Conservation (phyloP, 2,797 vertebrate genomes). For the Epinephelus awoara region DNA sequence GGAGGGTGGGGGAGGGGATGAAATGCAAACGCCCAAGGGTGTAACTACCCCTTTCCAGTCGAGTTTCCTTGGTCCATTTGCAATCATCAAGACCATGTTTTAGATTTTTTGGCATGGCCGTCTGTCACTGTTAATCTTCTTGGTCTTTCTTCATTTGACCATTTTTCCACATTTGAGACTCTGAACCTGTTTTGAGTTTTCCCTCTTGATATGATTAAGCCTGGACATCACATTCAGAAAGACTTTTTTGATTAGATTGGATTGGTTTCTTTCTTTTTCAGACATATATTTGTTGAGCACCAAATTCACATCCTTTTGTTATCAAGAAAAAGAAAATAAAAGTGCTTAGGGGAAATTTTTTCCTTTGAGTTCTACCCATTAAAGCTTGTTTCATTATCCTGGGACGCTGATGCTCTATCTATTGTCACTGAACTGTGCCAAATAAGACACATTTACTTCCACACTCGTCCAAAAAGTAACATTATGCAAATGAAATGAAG, state of each 20-base stretch:
- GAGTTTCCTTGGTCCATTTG: slow-evolving; percentile 48
- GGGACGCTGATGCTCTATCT: background rate
- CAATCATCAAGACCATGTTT: slow-evolving; percentile 57
- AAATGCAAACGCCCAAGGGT: slow-evolving; percentile 34
- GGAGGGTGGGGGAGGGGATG: background rate
- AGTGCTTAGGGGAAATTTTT: background rate
- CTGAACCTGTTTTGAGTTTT: slow-evolving; percentile 63
- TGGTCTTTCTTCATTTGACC: slow-evolving; percentile 30
- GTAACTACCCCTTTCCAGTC: slow-evolving; percentile 37
- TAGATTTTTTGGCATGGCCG: slow-evolving; percentile 17
- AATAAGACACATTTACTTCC: slow-evolving; percentile 6
- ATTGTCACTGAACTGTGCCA: slow-evolving; percentile 3
- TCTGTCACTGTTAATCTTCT: slow-evolving; percentile 35
- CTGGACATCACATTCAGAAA: slow-evolving; percentile 30
- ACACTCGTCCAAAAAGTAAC: background rate
- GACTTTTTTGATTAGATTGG: slow-evolving; percentile 37
- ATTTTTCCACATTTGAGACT: slow-evolving; percentile 34
- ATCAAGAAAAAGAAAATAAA: background rate
- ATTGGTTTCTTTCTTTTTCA: slow-evolving; percentile 11
- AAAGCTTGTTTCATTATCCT: slow-evolving; percentile 4
- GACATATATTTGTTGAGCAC: background rate
- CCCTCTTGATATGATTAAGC: slow-evolving; percentile 45
- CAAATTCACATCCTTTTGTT: background rate
- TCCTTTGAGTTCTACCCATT: background rate
- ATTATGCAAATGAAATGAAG: background rate